phyloP scores from a whole-genome alignment of 2,888 invertebrate genomes.

The Cephus pulcher region DNA sequence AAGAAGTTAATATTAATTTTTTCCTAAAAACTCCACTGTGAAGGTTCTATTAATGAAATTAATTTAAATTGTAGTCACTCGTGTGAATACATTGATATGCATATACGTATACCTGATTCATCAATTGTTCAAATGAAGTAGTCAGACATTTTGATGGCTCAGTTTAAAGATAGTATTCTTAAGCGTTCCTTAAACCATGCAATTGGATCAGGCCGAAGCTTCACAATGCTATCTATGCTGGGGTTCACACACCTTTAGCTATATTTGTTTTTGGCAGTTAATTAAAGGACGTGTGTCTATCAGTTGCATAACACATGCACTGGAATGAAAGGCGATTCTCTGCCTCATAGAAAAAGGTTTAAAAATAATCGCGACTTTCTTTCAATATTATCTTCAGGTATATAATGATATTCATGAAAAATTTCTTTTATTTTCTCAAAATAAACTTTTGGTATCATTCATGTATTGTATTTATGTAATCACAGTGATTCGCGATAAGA shows the following conservation, averaged over 20 bases:
- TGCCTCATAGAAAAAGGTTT: not conserved
- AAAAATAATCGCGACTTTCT: not conserved
- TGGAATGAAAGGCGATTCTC: not conserved
- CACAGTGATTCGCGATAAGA: not conserved
- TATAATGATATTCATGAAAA: not conserved
- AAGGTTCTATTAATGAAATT: not conserved
- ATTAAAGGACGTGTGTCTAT: not conserved
- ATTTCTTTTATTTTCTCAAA: not conserved
- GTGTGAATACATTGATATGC: not conserved
- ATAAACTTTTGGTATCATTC: not conserved
- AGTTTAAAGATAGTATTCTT: constrained; percentile 57
- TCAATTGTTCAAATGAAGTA: constrained; percentile 14
- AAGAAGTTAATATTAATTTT: not conserved
- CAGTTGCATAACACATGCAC: constrained; percentile 28
- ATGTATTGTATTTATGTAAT: not conserved
- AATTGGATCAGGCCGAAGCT: constrained; percentile 53
- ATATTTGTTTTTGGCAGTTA: constrained; percentile 64
- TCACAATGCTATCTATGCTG: constrained; percentile 44
- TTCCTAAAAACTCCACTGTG: not conserved
- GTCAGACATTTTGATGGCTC: constrained; percentile 53
- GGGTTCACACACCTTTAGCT: constrained; percentile 34
- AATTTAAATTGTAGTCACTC: not conserved
- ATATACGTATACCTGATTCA: not conserved
- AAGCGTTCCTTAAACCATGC: constrained; percentile 45
- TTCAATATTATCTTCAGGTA: not conserved